Percentiles rank a stretch among this genome's conserved stretches.
Evolutionary conservation across 2,888 invertebrate species (phyloP).

Genomic region (Drosophila putrida): DNA sequence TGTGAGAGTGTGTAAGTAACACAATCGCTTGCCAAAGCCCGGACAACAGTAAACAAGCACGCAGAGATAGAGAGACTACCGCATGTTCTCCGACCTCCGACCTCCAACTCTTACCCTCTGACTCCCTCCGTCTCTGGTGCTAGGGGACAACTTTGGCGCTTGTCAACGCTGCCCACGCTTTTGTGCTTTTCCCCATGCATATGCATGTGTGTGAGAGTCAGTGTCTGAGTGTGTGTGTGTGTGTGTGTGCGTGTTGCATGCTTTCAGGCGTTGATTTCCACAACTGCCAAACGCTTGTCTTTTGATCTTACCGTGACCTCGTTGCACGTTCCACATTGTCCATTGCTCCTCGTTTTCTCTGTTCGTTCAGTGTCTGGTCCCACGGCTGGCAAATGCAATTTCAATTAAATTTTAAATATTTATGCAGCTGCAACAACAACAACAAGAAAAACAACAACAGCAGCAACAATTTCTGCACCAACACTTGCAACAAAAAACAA

Average conservation of each 20-base stretch:
- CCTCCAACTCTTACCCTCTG: background rate
- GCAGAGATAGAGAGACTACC: conserved; percentile 48
- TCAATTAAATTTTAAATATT: conserved; percentile 81
- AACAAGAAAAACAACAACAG: conserved; percentile 33
- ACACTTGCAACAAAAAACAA: conserved; percentile 51
- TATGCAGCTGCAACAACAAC: conserved; percentile 59
- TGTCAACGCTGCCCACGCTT: conserved; percentile 61
- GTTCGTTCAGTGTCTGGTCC: conserved; percentile 14
- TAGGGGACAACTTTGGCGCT: conserved; percentile 54
- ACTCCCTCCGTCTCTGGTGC: conserved; percentile 9
- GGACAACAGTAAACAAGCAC: conserved; percentile 73
- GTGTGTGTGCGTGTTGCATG: conserved; percentile 41
- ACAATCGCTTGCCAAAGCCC: conserved; percentile 54
- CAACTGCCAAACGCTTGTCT: conserved; percentile 80
- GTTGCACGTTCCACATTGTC: conserved; percentile 18
- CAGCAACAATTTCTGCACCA: conserved; percentile 28
- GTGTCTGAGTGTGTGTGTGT: conserved; percentile 12
- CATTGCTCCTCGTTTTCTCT: background rate
- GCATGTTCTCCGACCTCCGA: background rate
- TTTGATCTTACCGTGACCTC: conserved; percentile 72
- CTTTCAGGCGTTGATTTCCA: conserved; percentile 79
- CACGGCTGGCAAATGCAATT: conserved; percentile 67
- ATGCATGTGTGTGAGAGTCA: conserved; percentile 9
- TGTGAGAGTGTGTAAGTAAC: conserved; percentile 22
- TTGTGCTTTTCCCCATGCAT: conserved; percentile 34